Evolutionary conservation across 2,888 invertebrate species (phyloP), one percentile per base, ranked within the genome.

Genomic region (Cyrtodaria siliqua): DNA sequence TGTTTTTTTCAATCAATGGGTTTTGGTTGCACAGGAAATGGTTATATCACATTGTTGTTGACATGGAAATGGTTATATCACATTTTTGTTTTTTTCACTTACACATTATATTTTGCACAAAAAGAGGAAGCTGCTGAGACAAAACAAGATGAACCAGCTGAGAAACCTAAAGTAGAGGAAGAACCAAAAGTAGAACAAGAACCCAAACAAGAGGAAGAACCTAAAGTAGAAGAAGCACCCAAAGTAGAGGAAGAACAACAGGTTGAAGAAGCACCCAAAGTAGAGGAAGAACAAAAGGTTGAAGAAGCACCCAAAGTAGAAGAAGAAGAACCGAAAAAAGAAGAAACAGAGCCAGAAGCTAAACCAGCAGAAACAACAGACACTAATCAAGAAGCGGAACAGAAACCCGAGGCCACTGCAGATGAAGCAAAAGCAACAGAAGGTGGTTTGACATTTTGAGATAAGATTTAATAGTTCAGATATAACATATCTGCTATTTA

Each of bases 201-300:
- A 42, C 38, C 67, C n/a, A n/a, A n/a, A n/a, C n/a, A n/a, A n/a
- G n/a, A n/a, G 33, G 33, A 33, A 33, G 33, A 33, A 33, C 33
- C 23, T 16, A 47, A 42, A 60, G 44, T 38, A 50, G 52, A 49
- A 26, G 70, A 63, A 63, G 50, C 47, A 38, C 18, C 29, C 27
- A 18, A 38, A 26, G 59, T 59, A 20, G 63, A 53, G 16, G 59
- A 70, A 53, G 62, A 47, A 8, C 57, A 66, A 56, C 27, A 49
- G 40, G 59, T 49, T 8, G 66, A 73, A 61, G 52, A 57, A 24
- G 76, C 67, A 44, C 27, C 55, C 33, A 49, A 64, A 38, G 14
- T 52, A 16, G 62, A 70, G 23, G 44, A 69, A 55, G 55, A 57
- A 55, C 44, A 67, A 40, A n/a, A n/a, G n/a, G 61, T 53, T 49